Conservation (phyloP, 2,113 vertebrate species). For the Alexandromys fortis region DNA sequence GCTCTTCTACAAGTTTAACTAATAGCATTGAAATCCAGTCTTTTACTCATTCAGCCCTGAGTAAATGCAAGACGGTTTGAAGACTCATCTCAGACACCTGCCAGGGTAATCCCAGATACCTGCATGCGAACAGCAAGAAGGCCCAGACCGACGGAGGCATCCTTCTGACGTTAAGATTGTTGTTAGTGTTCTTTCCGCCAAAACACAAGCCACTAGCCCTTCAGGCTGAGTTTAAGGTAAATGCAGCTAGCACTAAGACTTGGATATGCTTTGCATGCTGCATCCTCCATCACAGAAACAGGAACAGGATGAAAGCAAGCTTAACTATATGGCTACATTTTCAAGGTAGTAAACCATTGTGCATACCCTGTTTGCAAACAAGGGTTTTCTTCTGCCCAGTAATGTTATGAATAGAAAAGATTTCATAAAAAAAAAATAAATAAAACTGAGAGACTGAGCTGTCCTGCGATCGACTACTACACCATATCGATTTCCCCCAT, state of each 20-base stretch:
- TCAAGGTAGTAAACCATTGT: constrained; percentile 11
- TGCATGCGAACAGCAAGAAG: not conserved
- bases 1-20: constrained; percentile 31
- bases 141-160: too few relatives aligned
- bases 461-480: not conserved
- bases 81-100: not conserved
- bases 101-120: not conserved
- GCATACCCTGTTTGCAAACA: not conserved
- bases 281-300: not conserved
- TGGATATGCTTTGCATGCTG: not conserved
- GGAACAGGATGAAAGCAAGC: not conserved
- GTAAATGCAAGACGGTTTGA: not conserved
- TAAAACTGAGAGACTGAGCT: not conserved
- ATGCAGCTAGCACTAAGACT: not conserved
- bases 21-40: constrained; percentile 7
- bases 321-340: not conserved
- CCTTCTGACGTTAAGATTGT: not conserved
- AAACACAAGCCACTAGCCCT: not conserved
- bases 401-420: not conserved
- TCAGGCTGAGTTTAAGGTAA: not conserved
- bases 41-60: constrained; percentile 32
- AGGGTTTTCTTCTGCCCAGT: not conserved
- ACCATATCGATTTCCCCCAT: not conserved
- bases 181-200: not conserved
- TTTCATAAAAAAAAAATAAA: not conserved